phyloP scores from a whole-genome alignment of 1,140 invertebrate genomes.

The Ceratina japonica region DNA sequence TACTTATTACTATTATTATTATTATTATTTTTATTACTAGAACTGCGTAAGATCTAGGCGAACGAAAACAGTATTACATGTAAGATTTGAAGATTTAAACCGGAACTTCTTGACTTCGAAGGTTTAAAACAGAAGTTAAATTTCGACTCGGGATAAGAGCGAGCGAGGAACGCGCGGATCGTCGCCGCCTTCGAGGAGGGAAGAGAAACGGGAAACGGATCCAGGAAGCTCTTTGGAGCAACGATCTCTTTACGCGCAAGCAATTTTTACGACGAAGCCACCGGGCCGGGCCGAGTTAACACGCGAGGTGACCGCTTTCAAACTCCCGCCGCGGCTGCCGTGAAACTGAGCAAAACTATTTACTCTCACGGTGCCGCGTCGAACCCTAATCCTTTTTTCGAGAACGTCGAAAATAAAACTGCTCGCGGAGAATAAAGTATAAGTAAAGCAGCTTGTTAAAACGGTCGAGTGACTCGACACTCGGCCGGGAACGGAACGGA shows the following conservation, averaged over 20 bases:
- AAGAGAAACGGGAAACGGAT: conserved; percentile 54
- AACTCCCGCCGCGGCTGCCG: conserved; percentile 30
- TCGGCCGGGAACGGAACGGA: conserved; percentile 4
- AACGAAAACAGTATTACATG: too few relatives aligned
- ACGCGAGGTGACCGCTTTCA: conserved; percentile 73
- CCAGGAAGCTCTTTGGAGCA: conserved; percentile 75
- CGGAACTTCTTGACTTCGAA: too few relatives aligned
- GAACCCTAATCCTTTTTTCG: too few relatives aligned
- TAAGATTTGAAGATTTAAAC: too few relatives aligned
- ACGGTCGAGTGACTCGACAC: conserved; percentile 16
- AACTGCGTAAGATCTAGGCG: too few relatives aligned
- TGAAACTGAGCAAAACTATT: conserved; percentile 3
- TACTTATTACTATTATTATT: too few relatives aligned
- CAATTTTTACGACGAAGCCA: conserved; percentile 78
- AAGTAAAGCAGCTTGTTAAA: conserved; percentile 54
- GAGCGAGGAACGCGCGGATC: neutral
- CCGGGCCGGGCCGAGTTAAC: conserved; percentile 73
- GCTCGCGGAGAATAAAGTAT: neutral
- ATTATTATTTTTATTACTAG: too few relatives aligned
- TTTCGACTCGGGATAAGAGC: too few relatives aligned
- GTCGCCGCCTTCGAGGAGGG: neutral
- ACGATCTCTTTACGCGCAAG: conserved; percentile 78
- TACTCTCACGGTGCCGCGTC: too few relatives aligned
- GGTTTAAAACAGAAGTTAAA: too few relatives aligned
- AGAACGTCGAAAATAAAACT: too few relatives aligned